Percentiles rank a stretch among this genome's conserved stretches.
Conservation (phyloP, 2,797 vertebrate species). For the Champsocephalus gunnari region DNA sequence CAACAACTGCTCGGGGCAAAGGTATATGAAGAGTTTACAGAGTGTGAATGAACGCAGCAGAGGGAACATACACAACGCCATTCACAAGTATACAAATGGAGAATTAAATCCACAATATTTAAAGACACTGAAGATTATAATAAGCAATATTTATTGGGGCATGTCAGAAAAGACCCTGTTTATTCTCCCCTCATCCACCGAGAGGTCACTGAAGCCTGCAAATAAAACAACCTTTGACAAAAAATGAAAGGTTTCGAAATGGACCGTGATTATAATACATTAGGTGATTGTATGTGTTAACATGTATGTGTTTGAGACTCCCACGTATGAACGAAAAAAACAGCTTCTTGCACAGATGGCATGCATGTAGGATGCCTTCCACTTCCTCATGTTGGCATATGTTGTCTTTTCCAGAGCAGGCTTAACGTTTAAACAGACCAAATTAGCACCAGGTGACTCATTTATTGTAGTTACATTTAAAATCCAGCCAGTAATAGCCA, state of each 20-base stretch:
- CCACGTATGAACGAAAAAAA: slow-evolving; percentile 46
- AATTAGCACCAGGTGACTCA: slow-evolving; percentile 29
- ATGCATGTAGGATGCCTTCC: slow-evolving; percentile 74
- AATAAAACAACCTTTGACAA: background rate
- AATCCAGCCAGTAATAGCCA: background rate
- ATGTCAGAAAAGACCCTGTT: background rate
- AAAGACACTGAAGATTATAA: background rate
- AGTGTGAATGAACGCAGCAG: slow-evolving; percentile 41
- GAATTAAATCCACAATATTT: background rate
- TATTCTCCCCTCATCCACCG: background rate
- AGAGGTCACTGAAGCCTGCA: slow-evolving; percentile 7
- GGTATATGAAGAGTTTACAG: slow-evolving; percentile 37
- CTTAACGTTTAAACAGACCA: slow-evolving; percentile 45
- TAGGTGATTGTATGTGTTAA: background rate
- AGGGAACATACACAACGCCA: slow-evolving; percentile 12
- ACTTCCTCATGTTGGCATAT: slow-evolving; percentile 76
- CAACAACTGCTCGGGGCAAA: slow-evolving; percentile 23
- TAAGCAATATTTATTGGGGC: background rate
- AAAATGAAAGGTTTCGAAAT: background rate
- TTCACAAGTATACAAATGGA: slow-evolving; percentile 1
- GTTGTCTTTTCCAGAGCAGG: slow-evolving; percentile 71
- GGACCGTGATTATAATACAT: background rate
- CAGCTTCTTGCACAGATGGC: slow-evolving; percentile 75
- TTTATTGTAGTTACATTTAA: slow-evolving; percentile 8
- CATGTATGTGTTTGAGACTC: slow-evolving; percentile 16